Conservation (phyloP, 2,797 vertebrate species). For the Alca torda region DNA sequence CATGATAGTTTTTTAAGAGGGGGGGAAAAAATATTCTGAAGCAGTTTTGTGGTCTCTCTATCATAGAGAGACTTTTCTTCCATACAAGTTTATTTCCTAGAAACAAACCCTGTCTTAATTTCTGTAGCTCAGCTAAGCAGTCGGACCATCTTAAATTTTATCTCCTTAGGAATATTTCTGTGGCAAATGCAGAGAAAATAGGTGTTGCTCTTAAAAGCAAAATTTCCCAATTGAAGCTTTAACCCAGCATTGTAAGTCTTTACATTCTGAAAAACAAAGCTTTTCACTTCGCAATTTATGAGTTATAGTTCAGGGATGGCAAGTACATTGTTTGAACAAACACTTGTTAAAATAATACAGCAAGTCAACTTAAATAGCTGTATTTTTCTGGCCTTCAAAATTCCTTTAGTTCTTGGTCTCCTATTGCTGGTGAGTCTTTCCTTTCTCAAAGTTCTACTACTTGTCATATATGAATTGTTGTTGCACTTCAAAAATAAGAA, state of each 20-base stretch:
- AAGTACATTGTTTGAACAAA: neutral
- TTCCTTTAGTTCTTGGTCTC: neutral
- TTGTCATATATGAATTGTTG: neutral
- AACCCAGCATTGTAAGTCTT: neutral
- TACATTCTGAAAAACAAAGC: neutral
- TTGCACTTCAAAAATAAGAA: neutral
- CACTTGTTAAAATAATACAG: neutral
- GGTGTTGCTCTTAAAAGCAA: neutral
- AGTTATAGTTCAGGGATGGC: neutral
- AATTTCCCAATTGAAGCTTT: neutral
- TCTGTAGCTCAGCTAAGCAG: neutral
- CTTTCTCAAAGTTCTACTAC: neutral
- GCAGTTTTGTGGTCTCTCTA: neutral
- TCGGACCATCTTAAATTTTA: neutral
- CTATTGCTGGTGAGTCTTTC: neutral
- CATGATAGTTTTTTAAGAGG: rapidly evolving
- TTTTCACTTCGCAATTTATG: neutral
- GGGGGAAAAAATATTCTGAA: neutral
- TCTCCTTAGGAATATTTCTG: neutral
- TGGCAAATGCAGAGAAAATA: neutral
- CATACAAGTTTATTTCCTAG: neutral
- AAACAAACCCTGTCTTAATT: neutral
- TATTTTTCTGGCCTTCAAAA: neutral
- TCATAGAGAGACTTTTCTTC: neutral
- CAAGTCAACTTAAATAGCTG: neutral